These are phyloP conservation scores for Ctenicera cuprea DNA, from an alignment of 2,888 invertebrate species.

Conservation along the genomic window DNA sequence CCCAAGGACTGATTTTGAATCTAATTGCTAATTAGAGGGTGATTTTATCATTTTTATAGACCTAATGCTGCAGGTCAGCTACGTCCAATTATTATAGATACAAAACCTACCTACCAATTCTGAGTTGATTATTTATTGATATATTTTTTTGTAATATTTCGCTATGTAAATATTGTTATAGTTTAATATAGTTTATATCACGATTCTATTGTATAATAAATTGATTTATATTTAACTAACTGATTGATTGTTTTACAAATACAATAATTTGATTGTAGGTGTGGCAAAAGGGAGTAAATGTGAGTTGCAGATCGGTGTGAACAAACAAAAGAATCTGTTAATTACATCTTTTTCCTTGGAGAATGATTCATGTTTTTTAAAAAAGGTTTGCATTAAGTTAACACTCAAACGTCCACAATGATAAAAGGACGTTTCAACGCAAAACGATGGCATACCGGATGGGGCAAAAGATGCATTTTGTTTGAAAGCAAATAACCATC, in stretches of 20 bases:
- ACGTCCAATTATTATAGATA: conserved; percentile 62
- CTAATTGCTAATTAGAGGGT: conserved; percentile 66
- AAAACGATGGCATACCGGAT: no score
- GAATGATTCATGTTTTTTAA: no score
- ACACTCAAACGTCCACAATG: no score
- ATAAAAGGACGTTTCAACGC: no score
- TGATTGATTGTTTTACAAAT: neutral
- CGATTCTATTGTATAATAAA: conserved; percentile 46
- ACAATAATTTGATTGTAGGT: no score
- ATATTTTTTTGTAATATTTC: conserved; percentile 56
- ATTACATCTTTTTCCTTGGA: no score
- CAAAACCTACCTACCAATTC: neutral
- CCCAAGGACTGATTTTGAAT: conserved; percentile 71
- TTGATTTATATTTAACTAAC: conserved; percentile 41
- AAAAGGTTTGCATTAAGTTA: no score
- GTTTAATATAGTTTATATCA: conserved; percentile 70
- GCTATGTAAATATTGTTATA: conserved; percentile 69
- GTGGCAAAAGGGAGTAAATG: no score
- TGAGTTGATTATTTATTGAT: conserved; percentile 57
- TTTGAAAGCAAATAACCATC: no score
- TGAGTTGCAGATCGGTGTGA: no score
- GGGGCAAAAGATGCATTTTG: no score
- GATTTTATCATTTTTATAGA: conserved; percentile 46
- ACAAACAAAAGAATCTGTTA: no score
- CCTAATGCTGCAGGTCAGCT: conserved; percentile 65